Percentiles rank a stretch among this genome's conserved stretches.
phyloP scores from a whole-genome alignment of 1,140 invertebrate genomes.

The Acromyrmex heyeri region DNA sequence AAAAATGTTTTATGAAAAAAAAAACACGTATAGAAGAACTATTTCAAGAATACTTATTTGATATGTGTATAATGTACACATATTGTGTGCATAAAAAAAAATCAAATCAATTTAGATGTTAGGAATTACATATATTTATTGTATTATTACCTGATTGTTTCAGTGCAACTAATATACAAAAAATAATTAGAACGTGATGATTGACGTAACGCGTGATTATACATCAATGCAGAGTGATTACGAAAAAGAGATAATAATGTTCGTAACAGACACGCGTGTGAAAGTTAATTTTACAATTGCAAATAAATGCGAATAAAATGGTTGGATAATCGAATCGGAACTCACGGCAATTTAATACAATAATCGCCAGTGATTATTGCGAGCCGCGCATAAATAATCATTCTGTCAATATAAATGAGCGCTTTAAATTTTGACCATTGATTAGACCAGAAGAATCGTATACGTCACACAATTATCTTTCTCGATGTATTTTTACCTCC shows the following conservation, averaged over 20 bases:
- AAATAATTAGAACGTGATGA: not conserved
- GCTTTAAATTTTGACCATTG: conserved; percentile 38
- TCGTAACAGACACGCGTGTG: not conserved
- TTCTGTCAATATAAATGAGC: conserved; percentile 22
- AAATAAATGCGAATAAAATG: conserved; percentile 51
- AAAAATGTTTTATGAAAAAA: not conserved
- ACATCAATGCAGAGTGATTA: not conserved
- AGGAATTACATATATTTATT: not conserved
- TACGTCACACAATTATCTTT: not conserved
- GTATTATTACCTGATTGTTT: not conserved
- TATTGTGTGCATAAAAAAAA: not conserved
- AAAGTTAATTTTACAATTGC: conserved; percentile 52
- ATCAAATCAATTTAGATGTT: not conserved
- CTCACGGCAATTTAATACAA: conserved; percentile 37
- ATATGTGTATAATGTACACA: not conserved
- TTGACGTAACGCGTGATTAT: not conserved
- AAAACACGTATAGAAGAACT: not conserved
- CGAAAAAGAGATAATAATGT: not conserved
- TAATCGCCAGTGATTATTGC: conserved; percentile 52
- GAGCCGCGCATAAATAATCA: conserved; percentile 45
- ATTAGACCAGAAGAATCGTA: conserved; percentile 24
- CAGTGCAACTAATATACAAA: not conserved
- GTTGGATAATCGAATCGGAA: conserved; percentile 25
- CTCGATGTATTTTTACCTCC: not conserved
- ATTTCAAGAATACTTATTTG: not conserved